Evolutionary conservation across 2,888 invertebrate species (phyloP).

Genomic region (Nebria brevicollis): DNA sequence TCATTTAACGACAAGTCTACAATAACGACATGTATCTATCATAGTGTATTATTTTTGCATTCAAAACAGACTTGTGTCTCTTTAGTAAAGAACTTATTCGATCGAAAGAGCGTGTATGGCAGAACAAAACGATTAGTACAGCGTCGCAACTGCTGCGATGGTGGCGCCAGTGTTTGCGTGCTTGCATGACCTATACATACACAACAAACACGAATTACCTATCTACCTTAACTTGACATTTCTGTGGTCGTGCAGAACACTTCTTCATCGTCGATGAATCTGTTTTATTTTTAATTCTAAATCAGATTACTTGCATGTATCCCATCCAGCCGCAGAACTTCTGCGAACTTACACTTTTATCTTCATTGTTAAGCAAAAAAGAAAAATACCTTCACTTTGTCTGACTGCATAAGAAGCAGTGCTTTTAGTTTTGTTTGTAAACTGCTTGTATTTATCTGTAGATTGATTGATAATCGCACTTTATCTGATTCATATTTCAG

Average conservation of each 20-base stretch:
- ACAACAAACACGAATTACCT: slow-evolving; percentile 17
- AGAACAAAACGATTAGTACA: slow-evolving; percentile 44
- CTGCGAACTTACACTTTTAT: slow-evolving; percentile 17
- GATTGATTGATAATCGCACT: neutral
- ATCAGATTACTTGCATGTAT: slow-evolving; percentile 9
- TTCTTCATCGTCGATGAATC: slow-evolving; percentile 4
- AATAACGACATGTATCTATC: neutral
- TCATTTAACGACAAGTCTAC: neutral
- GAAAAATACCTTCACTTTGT: neutral
- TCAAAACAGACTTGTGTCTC: slow-evolving; percentile 15
- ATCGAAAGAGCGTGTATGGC: slow-evolving; percentile 28
- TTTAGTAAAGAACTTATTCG: neutral
- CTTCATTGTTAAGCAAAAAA: neutral
- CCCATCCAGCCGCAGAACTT: slow-evolving; percentile 2
- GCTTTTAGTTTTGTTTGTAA: neutral
- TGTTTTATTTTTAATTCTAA: slow-evolving; percentile 19
- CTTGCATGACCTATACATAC: slow-evolving; percentile 20
- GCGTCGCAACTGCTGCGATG: slow-evolving; percentile 17
- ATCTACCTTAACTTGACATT: slow-evolving; percentile 17
- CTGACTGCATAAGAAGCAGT: neutral
- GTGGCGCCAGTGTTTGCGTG: slow-evolving; percentile 44
- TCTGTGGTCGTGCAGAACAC: slow-evolving; percentile 12
- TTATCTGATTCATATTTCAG: neutral
- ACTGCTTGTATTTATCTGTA: neutral
- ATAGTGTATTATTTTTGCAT: slow-evolving; percentile 25